Conservation (phyloP, 2,888 invertebrate species). For the Nipponacmea schrenckii region DNA sequence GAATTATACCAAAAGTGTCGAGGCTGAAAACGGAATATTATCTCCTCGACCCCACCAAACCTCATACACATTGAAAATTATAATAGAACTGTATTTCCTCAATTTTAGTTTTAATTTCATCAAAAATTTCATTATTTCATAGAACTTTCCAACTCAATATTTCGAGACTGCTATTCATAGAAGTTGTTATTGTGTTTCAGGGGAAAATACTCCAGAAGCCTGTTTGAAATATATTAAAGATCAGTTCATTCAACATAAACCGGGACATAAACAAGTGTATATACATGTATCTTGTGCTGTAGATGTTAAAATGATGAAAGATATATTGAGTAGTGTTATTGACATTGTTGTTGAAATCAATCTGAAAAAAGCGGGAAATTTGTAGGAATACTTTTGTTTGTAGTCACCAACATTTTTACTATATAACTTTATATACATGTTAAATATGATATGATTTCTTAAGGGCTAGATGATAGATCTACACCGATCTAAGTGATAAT, state of each 20-base stretch:
- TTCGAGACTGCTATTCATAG: too few species aligned
- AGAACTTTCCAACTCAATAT: too few species aligned
- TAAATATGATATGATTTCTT: not conserved
- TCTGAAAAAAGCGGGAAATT: constrained; percentile 41
- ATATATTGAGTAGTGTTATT: constrained; percentile 51
- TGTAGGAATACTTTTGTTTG: not conserved
- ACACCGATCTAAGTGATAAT: too few species aligned
- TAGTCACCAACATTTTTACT: not conserved
- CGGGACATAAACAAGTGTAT: constrained; percentile 64
- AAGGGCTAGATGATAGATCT: too few species aligned
- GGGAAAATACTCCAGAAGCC: constrained; percentile 54
- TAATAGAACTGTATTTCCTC: too few species aligned
- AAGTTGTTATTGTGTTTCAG: constrained; percentile 35
- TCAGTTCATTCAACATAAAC: constrained; percentile 61
- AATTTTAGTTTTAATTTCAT: too few species aligned
- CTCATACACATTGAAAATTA: too few species aligned
- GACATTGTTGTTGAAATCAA: constrained; percentile 60
- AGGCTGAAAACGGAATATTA: too few species aligned
- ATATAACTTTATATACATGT: not conserved
- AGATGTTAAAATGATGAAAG: constrained; percentile 65
- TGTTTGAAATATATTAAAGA: constrained; percentile 63
- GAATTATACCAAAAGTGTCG: too few species aligned
- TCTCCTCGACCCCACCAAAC: too few species aligned
- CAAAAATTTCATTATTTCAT: too few species aligned
- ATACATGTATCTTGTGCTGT: constrained; percentile 68